These are phyloP conservation scores for Melanostigma gelatinosum DNA, from an alignment of 2,113 vertebrate genomes.

Conservation along the genomic window DNA sequence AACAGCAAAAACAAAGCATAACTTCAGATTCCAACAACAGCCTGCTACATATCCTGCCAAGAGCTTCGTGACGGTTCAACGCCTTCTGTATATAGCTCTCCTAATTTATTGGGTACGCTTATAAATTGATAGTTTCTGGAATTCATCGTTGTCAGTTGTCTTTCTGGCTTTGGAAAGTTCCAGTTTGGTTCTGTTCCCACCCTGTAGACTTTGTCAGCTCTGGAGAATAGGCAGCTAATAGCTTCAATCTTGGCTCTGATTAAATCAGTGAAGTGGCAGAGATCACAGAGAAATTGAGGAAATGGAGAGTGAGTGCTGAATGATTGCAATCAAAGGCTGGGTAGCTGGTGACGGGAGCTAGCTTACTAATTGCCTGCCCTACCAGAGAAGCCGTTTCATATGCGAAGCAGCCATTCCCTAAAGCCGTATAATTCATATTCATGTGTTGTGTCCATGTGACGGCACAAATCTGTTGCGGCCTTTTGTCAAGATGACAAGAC, in stretches of 20 bases:
- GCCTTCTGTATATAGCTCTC: background rate
- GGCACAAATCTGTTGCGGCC: constrained; percentile 16
- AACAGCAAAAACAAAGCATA: background rate
- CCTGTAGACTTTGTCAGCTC: constrained; percentile 1
- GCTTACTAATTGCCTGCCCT: constrained; percentile 33
- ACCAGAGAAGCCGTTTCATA: constrained; percentile 46
- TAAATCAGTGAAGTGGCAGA: constrained; percentile 51
- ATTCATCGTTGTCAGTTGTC: background rate
- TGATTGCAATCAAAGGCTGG: constrained; percentile 57
- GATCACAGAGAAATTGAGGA: constrained; percentile 57
- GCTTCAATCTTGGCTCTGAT: constrained; percentile 46
- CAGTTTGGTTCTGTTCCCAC: background rate
- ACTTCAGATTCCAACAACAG: background rate
- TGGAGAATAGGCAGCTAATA: constrained; percentile 19
- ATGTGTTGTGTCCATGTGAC: constrained; percentile 19
- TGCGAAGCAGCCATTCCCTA: constrained; percentile 45
- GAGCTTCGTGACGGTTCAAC: background rate
- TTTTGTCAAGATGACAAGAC: constrained; percentile 22
- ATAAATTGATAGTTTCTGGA: background rate
- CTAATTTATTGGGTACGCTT: background rate
- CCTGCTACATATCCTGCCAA: background rate
- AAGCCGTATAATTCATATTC: constrained; percentile 24
- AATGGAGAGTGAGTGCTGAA: constrained; percentile 47
- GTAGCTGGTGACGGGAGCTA: constrained; percentile 30
- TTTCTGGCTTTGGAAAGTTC: constrained; percentile 15